Conservation (phyloP, 2,113 vertebrate species). For the Strigops habroptila region DNA sequence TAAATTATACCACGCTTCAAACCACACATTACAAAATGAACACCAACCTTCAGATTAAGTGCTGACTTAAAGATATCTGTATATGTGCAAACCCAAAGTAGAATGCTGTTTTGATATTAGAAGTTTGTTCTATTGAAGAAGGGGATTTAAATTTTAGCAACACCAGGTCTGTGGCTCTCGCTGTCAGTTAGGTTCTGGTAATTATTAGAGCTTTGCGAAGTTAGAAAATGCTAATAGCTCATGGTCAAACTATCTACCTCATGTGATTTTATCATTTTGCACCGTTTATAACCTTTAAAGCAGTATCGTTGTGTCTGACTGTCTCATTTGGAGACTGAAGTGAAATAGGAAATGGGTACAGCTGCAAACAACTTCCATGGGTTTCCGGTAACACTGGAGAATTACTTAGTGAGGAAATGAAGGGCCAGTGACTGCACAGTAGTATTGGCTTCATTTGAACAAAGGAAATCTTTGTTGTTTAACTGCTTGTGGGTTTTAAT, state of each 20-base stretch:
- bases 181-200: constrained; percentile 16
- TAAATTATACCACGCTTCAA: not conserved
- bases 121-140: not conserved
- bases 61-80: not conserved
- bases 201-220: constrained; percentile 8
- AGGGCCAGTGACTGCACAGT: not conserved
- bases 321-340: constrained; percentile 62
- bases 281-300: constrained; percentile 32
- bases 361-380: constrained; percentile 84
- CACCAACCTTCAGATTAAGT: not conserved
- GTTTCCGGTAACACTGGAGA: constrained; percentile 74
- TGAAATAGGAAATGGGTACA: constrained; percentile 80
- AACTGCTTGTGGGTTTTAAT: constrained; percentile 23
- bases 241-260: not conserved
- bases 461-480: constrained; percentile 45
- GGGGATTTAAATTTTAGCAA: not conserved
- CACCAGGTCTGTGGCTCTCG: not conserved
- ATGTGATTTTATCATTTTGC: constrained; percentile 34
- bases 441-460: constrained; percentile 32
- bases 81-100: not conserved
- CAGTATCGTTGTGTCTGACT: constrained; percentile 9
- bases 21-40: not conserved
- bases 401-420: constrained; percentile 61
- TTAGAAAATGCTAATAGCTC: not conserved
- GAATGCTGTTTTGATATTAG: not conserved